Evolutionary conservation across 1,140 invertebrate genomes (phyloP), one percentile per base, ranked within the genome.

Genomic region (Calycopis cecrops): DNA sequence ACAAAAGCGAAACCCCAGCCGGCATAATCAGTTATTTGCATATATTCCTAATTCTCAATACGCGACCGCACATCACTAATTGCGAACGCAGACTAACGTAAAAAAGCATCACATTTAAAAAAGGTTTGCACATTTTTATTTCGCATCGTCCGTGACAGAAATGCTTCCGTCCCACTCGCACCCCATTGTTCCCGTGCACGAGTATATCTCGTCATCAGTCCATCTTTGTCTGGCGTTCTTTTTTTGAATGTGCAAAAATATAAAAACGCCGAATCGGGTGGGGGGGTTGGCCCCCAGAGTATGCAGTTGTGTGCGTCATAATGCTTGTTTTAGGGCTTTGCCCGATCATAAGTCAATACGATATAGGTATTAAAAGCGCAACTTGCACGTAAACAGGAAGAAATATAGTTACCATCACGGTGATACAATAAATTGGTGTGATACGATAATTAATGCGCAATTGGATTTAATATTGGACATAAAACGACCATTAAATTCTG

Each of bases 181-280:
- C 83, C 55, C 66, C 65, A 85, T 87, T 87, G 81, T 85, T 83
- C 18, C 59, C 54, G 54, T 60, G 59, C 55, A 58, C 63, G 61
- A 49, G 66, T 67, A 65, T 60, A 65, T 70, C 73, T 74, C 78
- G 74, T 85, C 83, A 85, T 82, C 79, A 78, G 63, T 87, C 79
- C 83, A 81, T 87, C 83, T 87, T 87, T 87, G 79, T 87, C 83
- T 87, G 71, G 65, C 79, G 67, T 65, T 49, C 75, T 85, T 85
- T 85, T 85, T 86, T 84, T 82, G 73, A 85, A 82, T 83, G 81
- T 85, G 81, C 79, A 85, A 87, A 84, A 85, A 87, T 87, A 85
- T 85, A 87, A 86, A 86, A 86, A 86, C 79, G 72, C 76, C 73
- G 73, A 80, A 73, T 76, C 79, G 74, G 66, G 72, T 51, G 69